Conservation (phyloP, 2,113 vertebrate species). For the Raja brachyura region DNA sequence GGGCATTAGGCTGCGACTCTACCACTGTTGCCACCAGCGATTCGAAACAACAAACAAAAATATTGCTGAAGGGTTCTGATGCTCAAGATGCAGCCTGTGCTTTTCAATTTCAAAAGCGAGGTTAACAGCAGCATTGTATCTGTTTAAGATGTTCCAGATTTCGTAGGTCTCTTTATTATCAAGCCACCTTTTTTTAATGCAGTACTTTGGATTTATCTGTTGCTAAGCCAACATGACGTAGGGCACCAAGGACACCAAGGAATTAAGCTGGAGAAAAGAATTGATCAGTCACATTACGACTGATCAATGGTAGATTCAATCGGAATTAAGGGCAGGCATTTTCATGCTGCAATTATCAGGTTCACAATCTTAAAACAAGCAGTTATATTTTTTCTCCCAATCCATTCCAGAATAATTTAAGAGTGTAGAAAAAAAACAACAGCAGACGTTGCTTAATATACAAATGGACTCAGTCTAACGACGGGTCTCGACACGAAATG, state of each 20-base stretch:
- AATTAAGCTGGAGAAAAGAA: slow-evolving; percentile 8
- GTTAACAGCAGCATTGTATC: background rate
- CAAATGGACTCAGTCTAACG: too few species aligned
- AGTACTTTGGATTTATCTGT: background rate
- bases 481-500: too few species aligned
- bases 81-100: background rate
- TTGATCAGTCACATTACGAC: background rate
- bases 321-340: background rate
- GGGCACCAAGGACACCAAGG: background rate
- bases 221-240: background rate
- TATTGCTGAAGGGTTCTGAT: background rate
- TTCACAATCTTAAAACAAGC: background rate
- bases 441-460: too few species aligned
- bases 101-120: background rate
- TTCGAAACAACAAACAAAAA: background rate
- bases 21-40: background rate
- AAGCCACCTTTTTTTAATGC: background rate
- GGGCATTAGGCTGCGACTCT: too few species aligned
- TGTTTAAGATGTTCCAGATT: background rate
- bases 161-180: background rate
- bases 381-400: background rate
- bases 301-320: too few species aligned
- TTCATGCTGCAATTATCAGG: background rate
- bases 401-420: too few species aligned
- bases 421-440: too few species aligned